These are phyloP conservation scores for Uromys caudimaculatus DNA, from an alignment of 2,797 vertebrate genomes.

Conservation along the genomic window DNA sequence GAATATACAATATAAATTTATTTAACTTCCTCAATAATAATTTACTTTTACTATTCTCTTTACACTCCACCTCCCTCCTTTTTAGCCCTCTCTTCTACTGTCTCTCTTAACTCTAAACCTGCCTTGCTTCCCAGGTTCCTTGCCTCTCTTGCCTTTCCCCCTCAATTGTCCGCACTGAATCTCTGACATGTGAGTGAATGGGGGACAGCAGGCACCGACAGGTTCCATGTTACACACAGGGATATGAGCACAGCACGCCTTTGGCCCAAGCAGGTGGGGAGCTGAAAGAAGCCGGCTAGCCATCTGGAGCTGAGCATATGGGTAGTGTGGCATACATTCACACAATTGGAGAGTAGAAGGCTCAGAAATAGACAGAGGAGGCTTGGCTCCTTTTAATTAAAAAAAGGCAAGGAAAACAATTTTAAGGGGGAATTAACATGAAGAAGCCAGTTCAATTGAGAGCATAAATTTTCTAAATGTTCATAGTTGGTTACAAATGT, in stretches of 20 bases:
- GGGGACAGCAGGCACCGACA: slow-evolving; percentile 51
- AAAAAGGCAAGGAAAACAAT: neutral
- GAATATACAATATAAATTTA: neutral
- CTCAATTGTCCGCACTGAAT: neutral
- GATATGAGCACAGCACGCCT: slow-evolving; percentile 62
- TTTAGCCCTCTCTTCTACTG: neutral
- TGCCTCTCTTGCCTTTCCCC: neutral
- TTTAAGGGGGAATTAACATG: neutral
- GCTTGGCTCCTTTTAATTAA: slow-evolving; percentile 13
- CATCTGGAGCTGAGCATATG: slow-evolving; percentile 74
- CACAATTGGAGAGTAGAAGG: neutral
- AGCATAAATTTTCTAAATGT: neutral
- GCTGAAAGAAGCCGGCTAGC: slow-evolving; percentile 53
- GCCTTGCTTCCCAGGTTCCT: neutral
- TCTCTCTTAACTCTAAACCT: neutral
- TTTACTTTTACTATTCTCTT: neutral
- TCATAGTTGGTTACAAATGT: neutral
- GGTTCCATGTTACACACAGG: neutral
- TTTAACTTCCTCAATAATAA: neutral
- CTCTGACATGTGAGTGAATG: neutral
- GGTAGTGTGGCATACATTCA: slow-evolving; percentile 36
- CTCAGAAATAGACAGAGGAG: slow-evolving; percentile 56
- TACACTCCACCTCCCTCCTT: neutral
- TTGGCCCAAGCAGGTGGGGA: slow-evolving; percentile 69
- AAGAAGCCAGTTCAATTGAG: neutral